phyloP scores from a whole-genome alignment of 2,113 vertebrate species.

The Carollia perspicillata region DNA sequence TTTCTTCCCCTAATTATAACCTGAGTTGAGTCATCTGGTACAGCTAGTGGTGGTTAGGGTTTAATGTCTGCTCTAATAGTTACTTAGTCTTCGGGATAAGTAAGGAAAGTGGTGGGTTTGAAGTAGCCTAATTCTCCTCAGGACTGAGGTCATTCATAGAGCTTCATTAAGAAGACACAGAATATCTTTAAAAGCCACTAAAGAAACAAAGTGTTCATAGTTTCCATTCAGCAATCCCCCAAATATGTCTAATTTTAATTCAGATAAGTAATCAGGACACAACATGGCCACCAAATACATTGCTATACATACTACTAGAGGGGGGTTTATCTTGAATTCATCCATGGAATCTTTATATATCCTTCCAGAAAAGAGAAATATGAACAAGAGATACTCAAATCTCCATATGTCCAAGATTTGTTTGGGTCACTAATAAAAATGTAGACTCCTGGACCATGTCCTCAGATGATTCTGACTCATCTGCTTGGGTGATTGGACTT shows the following conservation, averaged over 20 bases:
- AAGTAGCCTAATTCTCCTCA: constrained; percentile 66
- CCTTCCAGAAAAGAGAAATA: neutral
- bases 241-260: constrained; percentile 70
- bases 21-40: constrained; percentile 72
- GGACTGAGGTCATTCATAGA: constrained; percentile 73
- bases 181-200: constrained; percentile 72
- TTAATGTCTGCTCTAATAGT: constrained; percentile 77
- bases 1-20: constrained; percentile 73
- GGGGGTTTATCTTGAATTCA: neutral
- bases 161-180: constrained; percentile 70
- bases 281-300: neutral
- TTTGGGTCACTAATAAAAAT: neutral
- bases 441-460: neutral
- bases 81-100: constrained; percentile 75
- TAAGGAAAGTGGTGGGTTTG: constrained; percentile 73
- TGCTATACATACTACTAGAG: neutral
- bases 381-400: neutral
- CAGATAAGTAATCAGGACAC: constrained; percentile 64
- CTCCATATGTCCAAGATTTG: neutral
- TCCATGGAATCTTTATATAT: neutral
- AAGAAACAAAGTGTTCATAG: constrained; percentile 62
- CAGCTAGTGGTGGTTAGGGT: constrained; percentile 69
- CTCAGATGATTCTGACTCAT: neutral
- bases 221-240: constrained; percentile 70
- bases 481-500: neutral